Evolutionary conservation across 2,797 vertebrate genomes (phyloP).

Genomic region (Octomys mimax): DNA sequence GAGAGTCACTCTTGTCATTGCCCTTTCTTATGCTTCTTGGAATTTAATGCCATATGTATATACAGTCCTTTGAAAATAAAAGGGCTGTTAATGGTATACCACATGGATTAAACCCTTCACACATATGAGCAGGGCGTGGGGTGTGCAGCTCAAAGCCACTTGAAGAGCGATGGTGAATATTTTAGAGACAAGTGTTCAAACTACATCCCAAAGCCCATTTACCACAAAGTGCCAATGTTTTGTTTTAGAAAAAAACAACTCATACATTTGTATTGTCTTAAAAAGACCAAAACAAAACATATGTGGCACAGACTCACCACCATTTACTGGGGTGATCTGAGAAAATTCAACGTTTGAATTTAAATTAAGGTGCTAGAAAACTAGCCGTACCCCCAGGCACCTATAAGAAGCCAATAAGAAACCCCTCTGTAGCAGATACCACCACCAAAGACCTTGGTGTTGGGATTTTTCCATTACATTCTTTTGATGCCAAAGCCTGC

Average conservation of each 20-base stretch:
- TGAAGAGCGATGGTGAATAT: neutral
- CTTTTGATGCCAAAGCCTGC: neutral
- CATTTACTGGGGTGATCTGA: neutral
- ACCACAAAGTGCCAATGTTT: too few relatives aligned
- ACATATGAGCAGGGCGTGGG: neutral
- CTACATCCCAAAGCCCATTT: neutral
- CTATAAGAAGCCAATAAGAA: neutral
- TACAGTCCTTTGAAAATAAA: constrained; percentile 9
- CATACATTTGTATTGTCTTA: neutral
- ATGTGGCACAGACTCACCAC: neutral
- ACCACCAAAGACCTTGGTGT: neutral
- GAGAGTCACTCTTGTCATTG: neutral
- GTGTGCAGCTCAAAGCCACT: neutral
- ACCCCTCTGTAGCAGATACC: neutral
- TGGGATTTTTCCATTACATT: constrained; percentile 7
- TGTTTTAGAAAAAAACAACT: neutral
- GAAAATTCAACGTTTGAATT: neutral
- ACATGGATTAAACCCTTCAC: neutral
- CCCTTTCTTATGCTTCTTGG: neutral
- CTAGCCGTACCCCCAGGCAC: neutral
- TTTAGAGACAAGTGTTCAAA: neutral
- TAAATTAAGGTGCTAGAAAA: neutral
- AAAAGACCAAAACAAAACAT: neutral
- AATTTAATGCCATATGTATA: neutral
- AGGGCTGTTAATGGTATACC: neutral